These are phyloP conservation scores for Falco novaeseelandiae DNA, from an alignment of 2,797 vertebrate species.

Conservation along the genomic window DNA sequence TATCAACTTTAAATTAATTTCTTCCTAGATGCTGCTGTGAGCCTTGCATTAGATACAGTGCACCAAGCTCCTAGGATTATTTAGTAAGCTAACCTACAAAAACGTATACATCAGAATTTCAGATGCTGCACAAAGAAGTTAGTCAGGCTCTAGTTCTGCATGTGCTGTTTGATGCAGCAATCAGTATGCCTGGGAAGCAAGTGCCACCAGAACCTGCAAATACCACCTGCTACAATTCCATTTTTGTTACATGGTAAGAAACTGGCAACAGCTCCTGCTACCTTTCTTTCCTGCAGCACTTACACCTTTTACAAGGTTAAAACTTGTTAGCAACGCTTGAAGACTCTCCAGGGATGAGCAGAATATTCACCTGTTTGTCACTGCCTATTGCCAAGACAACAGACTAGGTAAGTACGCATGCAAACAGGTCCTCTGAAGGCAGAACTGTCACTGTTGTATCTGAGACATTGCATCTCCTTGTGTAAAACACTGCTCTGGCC, in stretches of 20 bases:
- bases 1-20: not conserved
- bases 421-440: not conserved
- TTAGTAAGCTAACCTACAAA: not conserved
- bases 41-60: not conserved
- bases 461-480: not conserved
- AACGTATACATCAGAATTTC: not conserved
- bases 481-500: not conserved
- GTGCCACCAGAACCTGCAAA: not conserved
- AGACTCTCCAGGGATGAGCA: not conserved
- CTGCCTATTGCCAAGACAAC: not conserved
- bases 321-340: not conserved
- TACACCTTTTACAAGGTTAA: not conserved
- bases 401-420: not conserved
- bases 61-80: not conserved
- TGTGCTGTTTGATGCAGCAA: not conserved
- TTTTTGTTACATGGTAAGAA: not conserved
- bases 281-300: not conserved
- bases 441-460: not conserved
- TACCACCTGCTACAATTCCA: not conserved
- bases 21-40: not conserved
- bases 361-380: not conserved
- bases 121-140: not conserved
- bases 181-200: not conserved
- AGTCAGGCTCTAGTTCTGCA: not conserved
- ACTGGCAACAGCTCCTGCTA: not conserved